These are phyloP conservation scores for Cynaeus angustus DNA, from an alignment of 2,888 invertebrate genomes.

Conservation along the genomic window DNA sequence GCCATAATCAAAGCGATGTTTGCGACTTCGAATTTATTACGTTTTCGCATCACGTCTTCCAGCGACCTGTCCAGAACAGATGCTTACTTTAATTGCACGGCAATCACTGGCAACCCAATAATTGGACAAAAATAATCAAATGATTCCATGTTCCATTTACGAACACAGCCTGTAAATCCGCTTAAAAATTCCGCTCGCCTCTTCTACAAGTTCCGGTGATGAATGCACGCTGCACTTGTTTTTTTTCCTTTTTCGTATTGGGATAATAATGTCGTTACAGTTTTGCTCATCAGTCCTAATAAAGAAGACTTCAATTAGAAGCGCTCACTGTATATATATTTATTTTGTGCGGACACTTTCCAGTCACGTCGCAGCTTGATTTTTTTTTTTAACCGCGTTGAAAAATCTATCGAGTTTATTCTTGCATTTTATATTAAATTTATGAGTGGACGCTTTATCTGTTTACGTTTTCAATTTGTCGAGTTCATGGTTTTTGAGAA, in stretches of 20 bases:
- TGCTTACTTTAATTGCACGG: constrained; percentile 43
- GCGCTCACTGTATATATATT: background rate
- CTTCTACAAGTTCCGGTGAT: constrained; percentile 19
- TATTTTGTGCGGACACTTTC: background rate
- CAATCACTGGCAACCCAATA: constrained; percentile 42
- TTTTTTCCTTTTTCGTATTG: constrained; percentile 11
- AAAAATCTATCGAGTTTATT: background rate
- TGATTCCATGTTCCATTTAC: constrained; percentile 34
- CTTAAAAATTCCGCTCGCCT: constrained; percentile 36
- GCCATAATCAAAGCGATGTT: no score
- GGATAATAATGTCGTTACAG: constrained; percentile 29
- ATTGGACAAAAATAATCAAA: constrained; percentile 47
- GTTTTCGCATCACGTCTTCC: constrained; percentile 42
- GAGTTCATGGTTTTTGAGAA: constrained; percentile 43
- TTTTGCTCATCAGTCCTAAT: constrained; percentile 35
- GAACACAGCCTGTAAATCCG: constrained; percentile 21
- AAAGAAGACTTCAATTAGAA: constrained; percentile 11
- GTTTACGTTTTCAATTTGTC: constrained; percentile 49
- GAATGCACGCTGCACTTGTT: constrained; percentile 21
- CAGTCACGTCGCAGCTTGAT: background rate
- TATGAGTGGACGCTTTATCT: constrained; percentile 23
- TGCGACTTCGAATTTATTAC: constrained; percentile 4
- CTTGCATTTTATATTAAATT: background rate
- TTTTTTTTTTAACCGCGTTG: background rate
- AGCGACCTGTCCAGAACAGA: constrained; percentile 40